A percentile compares a stretch with the other conserved stretches of the same genome.
Evolutionary conservation across 30 jellyfish, hydroid and myxozoan genomes (phyloP).

Genomic region (Catostylus mosaicus): DNA sequence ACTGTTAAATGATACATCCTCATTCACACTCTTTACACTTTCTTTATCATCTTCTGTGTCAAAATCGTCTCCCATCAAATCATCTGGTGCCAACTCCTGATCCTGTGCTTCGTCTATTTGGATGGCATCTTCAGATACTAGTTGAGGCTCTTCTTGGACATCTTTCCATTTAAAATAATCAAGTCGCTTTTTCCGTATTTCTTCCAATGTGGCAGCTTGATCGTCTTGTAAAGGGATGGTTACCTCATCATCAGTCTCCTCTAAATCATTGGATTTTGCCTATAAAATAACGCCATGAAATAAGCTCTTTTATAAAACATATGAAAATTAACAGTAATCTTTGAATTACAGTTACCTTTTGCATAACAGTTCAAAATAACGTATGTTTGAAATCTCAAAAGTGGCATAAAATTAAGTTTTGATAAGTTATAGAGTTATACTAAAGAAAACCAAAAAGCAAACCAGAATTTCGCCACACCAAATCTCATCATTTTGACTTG

Average conservation of each 20-base stretch:
- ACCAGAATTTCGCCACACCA: too few relatives aligned
- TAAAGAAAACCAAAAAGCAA: too few relatives aligned
- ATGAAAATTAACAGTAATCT: too few relatives aligned
- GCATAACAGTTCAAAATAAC: too few relatives aligned
- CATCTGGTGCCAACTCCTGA: background rate
- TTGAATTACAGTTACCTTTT: too few relatives aligned
- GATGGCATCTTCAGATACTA: background rate
- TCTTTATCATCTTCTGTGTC: background rate
- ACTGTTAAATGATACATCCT: background rate
- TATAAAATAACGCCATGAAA: background rate
- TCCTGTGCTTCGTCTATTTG: background rate
- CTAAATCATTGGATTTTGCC: background rate
- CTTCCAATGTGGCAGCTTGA: background rate
- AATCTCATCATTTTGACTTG: too few relatives aligned
- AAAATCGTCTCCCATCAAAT: background rate
- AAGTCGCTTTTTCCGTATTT: slow-evolving; percentile 29
- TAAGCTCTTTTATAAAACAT: too few relatives aligned
- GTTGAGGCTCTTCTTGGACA: background rate
- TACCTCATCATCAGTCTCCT: background rate
- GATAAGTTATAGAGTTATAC: too few relatives aligned
- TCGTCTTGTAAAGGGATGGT: background rate
- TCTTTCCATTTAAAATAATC: slow-evolving; percentile 15
- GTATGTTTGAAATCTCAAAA: too few relatives aligned
- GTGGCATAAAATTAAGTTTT: too few relatives aligned
- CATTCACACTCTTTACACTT: too few relatives aligned